phyloP scores from a whole-genome alignment of 2,888 invertebrate genomes.

The Andrena chrysosceles region DNA sequence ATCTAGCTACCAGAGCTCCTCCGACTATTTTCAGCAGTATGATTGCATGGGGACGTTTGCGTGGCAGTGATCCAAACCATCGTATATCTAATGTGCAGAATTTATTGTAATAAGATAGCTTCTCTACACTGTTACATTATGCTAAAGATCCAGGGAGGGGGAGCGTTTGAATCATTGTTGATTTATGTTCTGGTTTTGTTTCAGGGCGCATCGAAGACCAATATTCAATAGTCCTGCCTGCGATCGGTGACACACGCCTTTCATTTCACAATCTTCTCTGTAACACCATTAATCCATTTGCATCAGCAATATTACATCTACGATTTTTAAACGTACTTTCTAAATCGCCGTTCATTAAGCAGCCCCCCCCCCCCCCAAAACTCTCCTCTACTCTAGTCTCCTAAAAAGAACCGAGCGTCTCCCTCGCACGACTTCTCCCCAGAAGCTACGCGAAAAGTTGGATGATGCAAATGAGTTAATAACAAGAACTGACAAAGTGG shows the following conservation, averaged over 20 bases:
- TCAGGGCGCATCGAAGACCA: slow-evolving; percentile 55
- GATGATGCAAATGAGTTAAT: slow-evolving; percentile 32
- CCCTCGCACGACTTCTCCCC: not conserved
- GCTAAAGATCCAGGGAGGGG: slow-evolving; percentile 54
- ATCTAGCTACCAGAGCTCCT: not conserved
- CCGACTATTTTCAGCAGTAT: not conserved
- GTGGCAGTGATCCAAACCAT: not conserved
- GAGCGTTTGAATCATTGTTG: slow-evolving; percentile 61
- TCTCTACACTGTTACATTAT: slow-evolving; percentile 58
- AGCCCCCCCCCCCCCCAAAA: not conserved
- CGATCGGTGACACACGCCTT: not conserved
- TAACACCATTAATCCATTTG: slow-evolving; percentile 24
- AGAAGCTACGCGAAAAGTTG: not conserved
- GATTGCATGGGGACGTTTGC: not conserved
- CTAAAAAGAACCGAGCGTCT: not conserved
- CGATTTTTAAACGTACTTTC: not conserved
- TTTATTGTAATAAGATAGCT: slow-evolving; percentile 66
- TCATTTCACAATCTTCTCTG: not conserved
- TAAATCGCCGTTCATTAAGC: not conserved
- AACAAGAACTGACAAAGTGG: slow-evolving; percentile 4
- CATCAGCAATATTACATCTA: slow-evolving; percentile 10
- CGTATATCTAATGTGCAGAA: slow-evolving; percentile 61
- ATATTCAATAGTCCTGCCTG: slow-evolving; percentile 51
- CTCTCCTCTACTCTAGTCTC: not conserved
- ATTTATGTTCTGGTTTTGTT: slow-evolving; percentile 36